These are phyloP conservation scores for Montipora foliosa DNA, from an alignment of 64 coral and sea anemone genomes.

Conservation along the genomic window DNA sequence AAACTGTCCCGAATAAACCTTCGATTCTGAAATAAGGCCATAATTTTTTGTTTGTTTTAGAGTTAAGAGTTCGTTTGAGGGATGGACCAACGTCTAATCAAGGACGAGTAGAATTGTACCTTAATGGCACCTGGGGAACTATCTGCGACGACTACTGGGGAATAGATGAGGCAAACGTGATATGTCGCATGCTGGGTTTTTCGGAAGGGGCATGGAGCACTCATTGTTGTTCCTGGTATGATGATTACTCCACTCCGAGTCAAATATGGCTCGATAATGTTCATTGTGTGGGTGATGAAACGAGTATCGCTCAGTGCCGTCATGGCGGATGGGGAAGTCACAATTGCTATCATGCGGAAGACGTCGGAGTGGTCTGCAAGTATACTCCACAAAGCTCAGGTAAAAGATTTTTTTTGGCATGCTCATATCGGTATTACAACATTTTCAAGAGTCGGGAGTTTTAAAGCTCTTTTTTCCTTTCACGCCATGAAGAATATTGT, in stretches of 20 bases:
- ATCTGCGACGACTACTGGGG: constrained; percentile 52
- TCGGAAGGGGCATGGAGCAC: constrained; percentile 39
- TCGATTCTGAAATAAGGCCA: not conserved
- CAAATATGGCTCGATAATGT: constrained; percentile 86
- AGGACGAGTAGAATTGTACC: constrained; percentile 26
- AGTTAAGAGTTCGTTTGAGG: constrained; percentile 11
- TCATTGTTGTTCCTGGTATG: constrained; percentile 39
- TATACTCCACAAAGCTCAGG: constrained; percentile 1
- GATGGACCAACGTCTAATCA: constrained; percentile 17
- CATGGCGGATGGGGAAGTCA: constrained; percentile 70
- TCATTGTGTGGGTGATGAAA: constrained; percentile 68
- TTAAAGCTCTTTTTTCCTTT: too few relatives aligned
- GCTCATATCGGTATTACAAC: not conserved
- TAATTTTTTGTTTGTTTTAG: not conserved
- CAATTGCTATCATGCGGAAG: constrained; percentile 43
- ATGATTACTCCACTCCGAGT: not conserved
- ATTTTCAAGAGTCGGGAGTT: too few relatives aligned
- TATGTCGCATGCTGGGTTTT: constrained; percentile 31
- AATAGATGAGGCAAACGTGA: constrained; percentile 40
- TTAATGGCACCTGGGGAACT: constrained; percentile 24
- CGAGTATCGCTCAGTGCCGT: constrained; percentile 48
- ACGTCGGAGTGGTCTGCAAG: constrained; percentile 51
- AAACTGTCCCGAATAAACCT: not conserved
- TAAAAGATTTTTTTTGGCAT: not conserved
- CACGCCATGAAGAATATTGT: too few relatives aligned